These are phyloP conservation scores for Oryzias melastigma DNA, from an alignment of 2,113 vertebrate species.

Conservation along the genomic window DNA sequence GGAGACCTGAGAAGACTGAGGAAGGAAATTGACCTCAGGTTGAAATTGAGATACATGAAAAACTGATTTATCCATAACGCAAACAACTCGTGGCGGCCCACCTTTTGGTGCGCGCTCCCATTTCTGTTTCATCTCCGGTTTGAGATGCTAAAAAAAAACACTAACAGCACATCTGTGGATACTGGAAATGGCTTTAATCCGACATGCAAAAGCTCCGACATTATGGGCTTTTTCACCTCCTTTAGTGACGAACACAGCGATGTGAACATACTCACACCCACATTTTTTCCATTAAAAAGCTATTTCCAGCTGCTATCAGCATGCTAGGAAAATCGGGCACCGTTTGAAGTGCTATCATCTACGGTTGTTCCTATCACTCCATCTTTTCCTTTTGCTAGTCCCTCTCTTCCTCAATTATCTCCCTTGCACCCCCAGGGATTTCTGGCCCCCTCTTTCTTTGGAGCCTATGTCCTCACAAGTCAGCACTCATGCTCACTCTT, in stretches of 20 bases:
- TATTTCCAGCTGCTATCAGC: slow-evolving; percentile 32
- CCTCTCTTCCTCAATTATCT: slow-evolving; percentile 47
- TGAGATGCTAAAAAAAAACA: slow-evolving; percentile 5
- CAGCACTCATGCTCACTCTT: slow-evolving; percentile 27
- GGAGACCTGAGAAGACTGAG: neutral
- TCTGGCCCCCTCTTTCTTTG: slow-evolving; percentile 15
- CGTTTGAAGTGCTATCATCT: slow-evolving; percentile 58
- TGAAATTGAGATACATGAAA: slow-evolving; percentile 29
- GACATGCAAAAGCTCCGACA: slow-evolving; percentile 26
- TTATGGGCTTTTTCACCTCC: slow-evolving; percentile 1
- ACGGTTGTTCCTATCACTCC: slow-evolving; percentile 44
- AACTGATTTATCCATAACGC: slow-evolving; percentile 21
- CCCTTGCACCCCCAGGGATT: slow-evolving; percentile 39
- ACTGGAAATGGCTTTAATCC: slow-evolving; percentile 30
- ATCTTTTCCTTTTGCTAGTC: slow-evolving; percentile 30
- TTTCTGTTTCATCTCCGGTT: slow-evolving; percentile 10
- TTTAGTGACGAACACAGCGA: slow-evolving; percentile 1
- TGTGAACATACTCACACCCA: neutral
- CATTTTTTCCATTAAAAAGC: slow-evolving; percentile 33
- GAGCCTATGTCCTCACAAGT: slow-evolving; percentile 16
- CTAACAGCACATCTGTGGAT: slow-evolving; percentile 3
- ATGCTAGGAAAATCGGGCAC: slow-evolving; percentile 30
- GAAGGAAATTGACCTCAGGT: slow-evolving; percentile 20
- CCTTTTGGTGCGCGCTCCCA: slow-evolving; percentile 1
- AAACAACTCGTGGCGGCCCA: slow-evolving; percentile 14